These are phyloP conservation scores for Slavum lentiscoides DNA, from an alignment of 2,888 invertebrate genomes.

Conservation along the genomic window DNA sequence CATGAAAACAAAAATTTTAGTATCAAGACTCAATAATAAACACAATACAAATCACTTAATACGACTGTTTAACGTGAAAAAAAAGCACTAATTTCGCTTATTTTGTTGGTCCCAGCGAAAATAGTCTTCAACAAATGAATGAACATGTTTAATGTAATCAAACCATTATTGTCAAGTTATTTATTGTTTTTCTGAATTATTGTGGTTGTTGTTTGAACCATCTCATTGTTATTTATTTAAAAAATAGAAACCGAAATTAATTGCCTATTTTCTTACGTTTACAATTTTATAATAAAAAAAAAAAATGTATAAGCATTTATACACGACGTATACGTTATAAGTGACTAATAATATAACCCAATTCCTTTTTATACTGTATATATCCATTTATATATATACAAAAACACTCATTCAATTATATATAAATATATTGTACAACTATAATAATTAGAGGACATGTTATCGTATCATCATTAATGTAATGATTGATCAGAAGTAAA, in stretches of 20 bases:
- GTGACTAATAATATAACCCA: not conserved
- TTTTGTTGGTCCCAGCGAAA: slow-evolving; percentile 3
- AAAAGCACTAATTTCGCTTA: not conserved
- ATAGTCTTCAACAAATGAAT: not conserved
- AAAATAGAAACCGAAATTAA: not conserved
- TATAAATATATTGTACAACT: not conserved
- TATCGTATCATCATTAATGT: slow-evolving; percentile 2
- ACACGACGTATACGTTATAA: not conserved
- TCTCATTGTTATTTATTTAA: not conserved
- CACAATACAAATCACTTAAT: slow-evolving; percentile 27
- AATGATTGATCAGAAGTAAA: slow-evolving; percentile 18
- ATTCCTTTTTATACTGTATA: slow-evolving; percentile 5
- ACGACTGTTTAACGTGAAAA: not conserved
- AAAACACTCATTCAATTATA: not conserved
- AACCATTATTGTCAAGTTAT: too few species aligned
- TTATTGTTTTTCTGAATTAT: too few species aligned
- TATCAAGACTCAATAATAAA: slow-evolving; percentile 28
- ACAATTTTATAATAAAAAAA: too few species aligned
- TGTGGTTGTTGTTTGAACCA: not conserved
- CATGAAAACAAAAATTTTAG: slow-evolving; percentile 3
- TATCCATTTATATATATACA: not conserved
- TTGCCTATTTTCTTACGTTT: too few species aligned
- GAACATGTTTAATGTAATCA: not conserved
- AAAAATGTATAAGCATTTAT: not conserved
- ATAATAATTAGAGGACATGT: not conserved